These are phyloP conservation scores for Erebia palarica DNA, from an alignment of 2,888 invertebrate species.

Conservation along the genomic window DNA sequence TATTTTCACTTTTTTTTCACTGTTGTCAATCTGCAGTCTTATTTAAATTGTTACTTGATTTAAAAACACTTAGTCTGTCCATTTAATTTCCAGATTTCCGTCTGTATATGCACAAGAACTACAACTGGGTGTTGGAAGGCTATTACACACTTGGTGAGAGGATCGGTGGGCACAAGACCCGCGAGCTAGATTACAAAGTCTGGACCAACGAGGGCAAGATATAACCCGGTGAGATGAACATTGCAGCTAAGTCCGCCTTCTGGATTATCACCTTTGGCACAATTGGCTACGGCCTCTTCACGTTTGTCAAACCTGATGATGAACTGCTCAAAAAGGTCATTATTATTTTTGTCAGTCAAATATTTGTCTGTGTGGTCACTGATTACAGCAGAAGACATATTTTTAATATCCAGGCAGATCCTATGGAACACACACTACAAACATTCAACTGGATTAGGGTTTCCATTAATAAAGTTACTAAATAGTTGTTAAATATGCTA, in stretches of 20 bases:
- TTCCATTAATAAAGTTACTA: too few species aligned
- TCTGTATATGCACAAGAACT: conserved; percentile 85
- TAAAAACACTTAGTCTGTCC: too few species aligned
- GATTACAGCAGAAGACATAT: conserved; percentile 28
- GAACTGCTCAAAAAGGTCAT: conserved; percentile 79
- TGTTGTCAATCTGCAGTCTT: too few species aligned
- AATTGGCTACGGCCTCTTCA: conserved; percentile 83
- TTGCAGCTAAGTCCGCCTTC: conserved; percentile 77
- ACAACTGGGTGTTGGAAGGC: conserved; percentile 84
- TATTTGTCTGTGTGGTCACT: conserved; percentile 45
- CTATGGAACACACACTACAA: not conserved
- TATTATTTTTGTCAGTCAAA: conserved; percentile 52
- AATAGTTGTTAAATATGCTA: too few species aligned
- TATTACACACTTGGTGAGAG: conserved; percentile 88
- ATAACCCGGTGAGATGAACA: conserved; percentile 73
- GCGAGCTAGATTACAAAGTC: conserved; percentile 80
- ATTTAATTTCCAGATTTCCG: conserved; percentile 84
- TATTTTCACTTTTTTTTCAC: too few species aligned
- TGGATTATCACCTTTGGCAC: conserved; percentile 84
- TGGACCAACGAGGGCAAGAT: conserved; percentile 82
- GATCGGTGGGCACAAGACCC: conserved; percentile 75
- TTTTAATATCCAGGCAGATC: not conserved
- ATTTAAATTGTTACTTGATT: too few species aligned
- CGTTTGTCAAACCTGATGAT: conserved; percentile 81
- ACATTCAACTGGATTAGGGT: too few species aligned